Conservation (phyloP, 2,888 invertebrate species). For the Drosophila koepferae region DNA sequence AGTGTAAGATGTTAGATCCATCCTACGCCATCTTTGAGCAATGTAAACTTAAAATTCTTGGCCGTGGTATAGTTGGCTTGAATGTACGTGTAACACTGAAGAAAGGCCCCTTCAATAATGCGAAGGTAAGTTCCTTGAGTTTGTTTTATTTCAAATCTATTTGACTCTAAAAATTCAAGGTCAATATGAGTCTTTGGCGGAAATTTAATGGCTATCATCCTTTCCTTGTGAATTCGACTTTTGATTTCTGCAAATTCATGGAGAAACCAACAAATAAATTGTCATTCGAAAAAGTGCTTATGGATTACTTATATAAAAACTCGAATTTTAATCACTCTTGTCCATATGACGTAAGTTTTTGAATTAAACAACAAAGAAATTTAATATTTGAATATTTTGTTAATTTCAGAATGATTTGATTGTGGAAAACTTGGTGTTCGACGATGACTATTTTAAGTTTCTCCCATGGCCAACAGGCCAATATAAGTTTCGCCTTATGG, state of each 20-base stretch:
- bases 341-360: constrained; percentile 15
- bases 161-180: not conserved
- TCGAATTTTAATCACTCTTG: constrained; percentile 41
- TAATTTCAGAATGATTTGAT: not conserved
- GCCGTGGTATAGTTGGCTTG: constrained; percentile 17
- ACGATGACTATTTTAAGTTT: not conserved
- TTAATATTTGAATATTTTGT: no score
- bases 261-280: fast-evolving
- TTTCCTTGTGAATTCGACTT: constrained; percentile 23
- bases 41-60: constrained; percentile 27
- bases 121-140: not conserved
- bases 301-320: fast-evolving
- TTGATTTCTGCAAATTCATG: constrained; percentile 30
- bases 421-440: not conserved
- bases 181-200: constrained; percentile 13
- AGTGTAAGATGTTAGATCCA: constrained; percentile 26
- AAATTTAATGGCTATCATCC: constrained; percentile 33
- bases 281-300: not conserved
- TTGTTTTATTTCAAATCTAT: not conserved
- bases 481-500: not conserved
- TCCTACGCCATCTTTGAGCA: not conserved
- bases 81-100: not conserved
- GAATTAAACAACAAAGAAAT: not conserved
- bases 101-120: constrained; percentile 4
- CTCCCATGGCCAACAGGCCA: not conserved